Base-by-base conservation (phyloP, 2,113 vertebrate genomes). In the Corythoichthys intestinalis region DNA sequence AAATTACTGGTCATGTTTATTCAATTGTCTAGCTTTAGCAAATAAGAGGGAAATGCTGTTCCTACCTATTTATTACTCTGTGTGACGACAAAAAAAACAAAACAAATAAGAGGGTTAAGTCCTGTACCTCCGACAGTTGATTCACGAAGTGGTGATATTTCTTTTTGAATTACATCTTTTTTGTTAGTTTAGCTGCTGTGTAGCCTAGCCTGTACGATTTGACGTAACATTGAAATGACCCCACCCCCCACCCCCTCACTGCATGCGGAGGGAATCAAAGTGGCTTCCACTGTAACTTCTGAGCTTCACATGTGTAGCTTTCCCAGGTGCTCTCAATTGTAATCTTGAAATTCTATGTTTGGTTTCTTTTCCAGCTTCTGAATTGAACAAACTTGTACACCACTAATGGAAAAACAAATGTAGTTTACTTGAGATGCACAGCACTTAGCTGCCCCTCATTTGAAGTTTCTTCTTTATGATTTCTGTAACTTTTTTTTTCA, bases 401-500 rank as follows among this genome's bases (percentile, higher is more conserved):
- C 44, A 39, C 13, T 46, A 10, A 47, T 61, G 52, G 49, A 61
- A 82, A 82, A 72, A 20, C 34, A 50, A 66, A 73, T 52, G 50
- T 54, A 41, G 10, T 50, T 14, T 2, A 8, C 44, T 70, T 6
- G 64, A 66, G 35, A 66, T 12, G 28, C 64, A 35, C 28, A 34
- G 8, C 0, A 38, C 17, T 15, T 35, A 35, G 71, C 76, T 81
- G 81, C 81, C 82, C 86, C 85, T 71, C 6, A 60, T 83, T 61
- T 57, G 9, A 12, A 20, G 59, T 71, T 56, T 77, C 73, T 76
- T 79, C 66, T 73, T 59, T 81, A 75, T 69, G 48, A 77, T 79
- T 73, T 73, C 81, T 83, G 83, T 85, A 79, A 81, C 77, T 83
- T 74, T 87, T 84, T 81, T 84, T 91, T 92, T 88, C 82, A 87